Evolutionary conservation across 2,888 invertebrate species (phyloP).

Genomic region (Drosophila atroscutellata): DNA sequence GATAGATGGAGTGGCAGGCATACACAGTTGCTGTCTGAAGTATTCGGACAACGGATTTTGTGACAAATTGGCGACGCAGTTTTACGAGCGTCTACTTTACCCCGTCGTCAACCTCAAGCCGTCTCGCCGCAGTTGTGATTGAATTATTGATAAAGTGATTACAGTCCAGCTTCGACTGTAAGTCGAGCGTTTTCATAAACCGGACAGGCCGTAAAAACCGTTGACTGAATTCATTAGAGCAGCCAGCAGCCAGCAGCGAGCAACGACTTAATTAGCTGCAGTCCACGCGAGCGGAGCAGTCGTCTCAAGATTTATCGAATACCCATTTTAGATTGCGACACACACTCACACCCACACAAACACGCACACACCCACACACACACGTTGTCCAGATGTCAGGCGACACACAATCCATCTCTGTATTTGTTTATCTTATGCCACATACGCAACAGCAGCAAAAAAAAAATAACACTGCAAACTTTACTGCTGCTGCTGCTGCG

Average conservation of each 20-base stretch:
- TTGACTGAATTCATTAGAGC: slow-evolving; percentile 60
- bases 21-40: slow-evolving; percentile 35
- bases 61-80: slow-evolving; percentile 64
- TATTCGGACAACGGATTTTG: slow-evolving; percentile 11
- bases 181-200: slow-evolving; percentile 38
- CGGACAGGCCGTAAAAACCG: slow-evolving; percentile 56
- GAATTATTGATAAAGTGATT: slow-evolving; percentile 81
- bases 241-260: slow-evolving; percentile 12
- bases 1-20: neutral
- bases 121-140: slow-evolving; percentile 59
- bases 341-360: slow-evolving; percentile 62
- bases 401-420: slow-evolving; percentile 76
- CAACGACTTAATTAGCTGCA: slow-evolving; percentile 52
- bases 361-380: slow-evolving; percentile 60
- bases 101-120: neutral
- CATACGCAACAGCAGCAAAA: slow-evolving; percentile 55
- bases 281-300: neutral
- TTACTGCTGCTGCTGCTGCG: neutral
- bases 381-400: slow-evolving; percentile 73
- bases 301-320: slow-evolving; percentile 62
- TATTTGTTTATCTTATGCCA: slow-evolving; percentile 77
- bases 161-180: slow-evolving; percentile 33
- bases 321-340: slow-evolving; percentile 68
- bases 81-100: slow-evolving; percentile 61
- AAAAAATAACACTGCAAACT: slow-evolving; percentile 18